These are phyloP conservation scores for Pandemis corylana DNA, from an alignment of 2,888 invertebrate species.

Conservation along the genomic window DNA sequence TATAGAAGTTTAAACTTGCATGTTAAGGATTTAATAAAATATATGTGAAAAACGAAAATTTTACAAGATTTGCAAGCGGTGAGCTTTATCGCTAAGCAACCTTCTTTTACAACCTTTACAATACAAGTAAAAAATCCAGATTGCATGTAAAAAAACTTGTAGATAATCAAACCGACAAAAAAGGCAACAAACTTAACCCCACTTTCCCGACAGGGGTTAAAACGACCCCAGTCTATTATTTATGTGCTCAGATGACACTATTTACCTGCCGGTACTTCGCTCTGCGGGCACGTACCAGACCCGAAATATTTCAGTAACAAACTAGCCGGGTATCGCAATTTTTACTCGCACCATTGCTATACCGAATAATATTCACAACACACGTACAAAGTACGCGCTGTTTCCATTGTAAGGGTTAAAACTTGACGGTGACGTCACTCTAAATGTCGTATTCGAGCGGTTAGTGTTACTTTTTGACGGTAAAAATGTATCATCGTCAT, in stretches of 20 bases:
- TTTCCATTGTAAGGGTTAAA: constrained; percentile 12
- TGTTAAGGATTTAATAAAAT: no score
- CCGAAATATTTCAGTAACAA: constrained; percentile 39
- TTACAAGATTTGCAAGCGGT: no score
- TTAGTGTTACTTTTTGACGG: no score
- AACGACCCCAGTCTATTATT: constrained; percentile 8
- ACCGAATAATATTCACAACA: constrained; percentile 42
- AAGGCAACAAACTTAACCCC: not conserved
- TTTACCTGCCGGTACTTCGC: constrained; percentile 34
- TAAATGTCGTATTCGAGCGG: no score
- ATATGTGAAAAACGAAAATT: no score
- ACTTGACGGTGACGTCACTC: not conserved
- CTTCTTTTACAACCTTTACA: no score
- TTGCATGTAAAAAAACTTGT: not conserved
- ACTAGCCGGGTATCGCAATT: constrained; percentile 39
- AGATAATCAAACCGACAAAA: not conserved
- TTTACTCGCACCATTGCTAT: constrained; percentile 37
- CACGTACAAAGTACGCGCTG: constrained; percentile 22
- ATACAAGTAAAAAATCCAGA: no score
- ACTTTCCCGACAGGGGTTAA: not conserved
- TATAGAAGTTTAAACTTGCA: no score
- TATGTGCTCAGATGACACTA: constrained; percentile 18
- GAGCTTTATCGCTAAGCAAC: no score
- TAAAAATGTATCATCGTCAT: no score
- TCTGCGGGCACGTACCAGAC: constrained; percentile 27